phyloP scores from a whole-genome alignment of 2,113 vertebrate genomes.

The Dermatemys mawii region DNA sequence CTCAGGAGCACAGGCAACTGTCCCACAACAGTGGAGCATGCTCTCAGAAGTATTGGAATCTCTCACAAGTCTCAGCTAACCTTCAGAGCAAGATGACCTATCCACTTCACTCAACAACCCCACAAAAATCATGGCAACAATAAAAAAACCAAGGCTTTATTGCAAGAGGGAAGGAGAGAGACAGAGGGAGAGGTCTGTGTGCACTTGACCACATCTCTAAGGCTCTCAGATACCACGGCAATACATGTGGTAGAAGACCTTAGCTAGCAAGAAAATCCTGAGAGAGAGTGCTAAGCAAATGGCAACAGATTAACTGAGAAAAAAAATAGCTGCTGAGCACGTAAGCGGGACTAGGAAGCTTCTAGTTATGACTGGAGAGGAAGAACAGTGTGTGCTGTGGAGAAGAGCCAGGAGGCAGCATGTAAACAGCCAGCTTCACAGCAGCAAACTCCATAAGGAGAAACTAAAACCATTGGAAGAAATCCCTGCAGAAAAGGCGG shows the following conservation, averaged over 20 bases:
- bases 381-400: fast-evolving
- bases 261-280: not conserved
- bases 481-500: not conserved
- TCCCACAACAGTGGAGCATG: constrained; percentile 27
- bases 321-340: not conserved
- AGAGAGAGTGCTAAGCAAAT: not conserved
- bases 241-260: fast-evolving
- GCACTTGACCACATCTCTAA: fast-evolving
- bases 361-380: not conserved
- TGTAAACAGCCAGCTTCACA: not conserved
- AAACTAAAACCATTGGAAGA: not conserved
- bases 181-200: not conserved
- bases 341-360: not conserved
- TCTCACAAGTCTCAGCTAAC: constrained; percentile 48
- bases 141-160: not conserved
- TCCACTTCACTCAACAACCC: not conserved
- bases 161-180: not conserved
- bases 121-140: not conserved
- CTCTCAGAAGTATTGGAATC: constrained; percentile 56
- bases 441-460: fast-evolving
- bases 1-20: not conserved
- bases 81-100: constrained; percentile 23
- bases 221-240: too few relatives aligned
- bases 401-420: not conserved
- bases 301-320: not conserved